Conservation (phyloP, 2,888 invertebrate genomes). For the Nemapogon koenigi region DNA sequence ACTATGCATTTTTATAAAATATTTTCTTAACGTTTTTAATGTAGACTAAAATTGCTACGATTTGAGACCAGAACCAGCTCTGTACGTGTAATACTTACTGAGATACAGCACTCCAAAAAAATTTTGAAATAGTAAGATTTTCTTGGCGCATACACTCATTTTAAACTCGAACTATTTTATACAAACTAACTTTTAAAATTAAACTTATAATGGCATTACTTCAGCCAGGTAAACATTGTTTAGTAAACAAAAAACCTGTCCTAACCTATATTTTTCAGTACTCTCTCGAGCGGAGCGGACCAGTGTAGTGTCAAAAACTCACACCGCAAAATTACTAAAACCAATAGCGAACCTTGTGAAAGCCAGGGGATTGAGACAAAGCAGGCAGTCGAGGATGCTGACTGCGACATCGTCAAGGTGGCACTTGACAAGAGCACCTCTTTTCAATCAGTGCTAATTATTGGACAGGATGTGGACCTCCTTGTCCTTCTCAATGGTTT, state of each 20-base stretch:
- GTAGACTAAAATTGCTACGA: not conserved
- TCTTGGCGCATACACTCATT: not conserved
- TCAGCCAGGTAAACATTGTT: not conserved
- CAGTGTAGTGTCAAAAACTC: not conserved
- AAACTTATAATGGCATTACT: not conserved
- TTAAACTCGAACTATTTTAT: too few relatives aligned
- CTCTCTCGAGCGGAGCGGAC: not conserved
- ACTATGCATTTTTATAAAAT: not conserved
- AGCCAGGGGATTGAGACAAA: slow-evolving; percentile 6
- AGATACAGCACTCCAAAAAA: not conserved
- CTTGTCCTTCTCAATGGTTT: not conserved
- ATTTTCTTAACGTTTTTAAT: not conserved
- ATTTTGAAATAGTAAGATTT: not conserved
- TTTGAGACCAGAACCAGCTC: not conserved
- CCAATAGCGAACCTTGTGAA: not conserved
- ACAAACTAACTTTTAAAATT: not conserved
- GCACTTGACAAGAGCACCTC: slow-evolving; percentile 1
- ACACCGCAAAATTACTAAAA: not conserved
- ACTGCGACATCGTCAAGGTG: slow-evolving; percentile 6
- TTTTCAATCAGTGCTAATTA: not conserved
- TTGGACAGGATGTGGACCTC: not conserved
- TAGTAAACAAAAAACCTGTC: not conserved
- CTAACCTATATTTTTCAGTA: not conserved
- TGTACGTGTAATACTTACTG: not conserved
- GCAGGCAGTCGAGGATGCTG: slow-evolving; percentile 8